A percentile compares a stretch with the other conserved stretches of the same genome.
Evolutionary conservation across 2,113 vertebrate genomes (phyloP).

Genomic region (Macquaria australasica): DNA sequence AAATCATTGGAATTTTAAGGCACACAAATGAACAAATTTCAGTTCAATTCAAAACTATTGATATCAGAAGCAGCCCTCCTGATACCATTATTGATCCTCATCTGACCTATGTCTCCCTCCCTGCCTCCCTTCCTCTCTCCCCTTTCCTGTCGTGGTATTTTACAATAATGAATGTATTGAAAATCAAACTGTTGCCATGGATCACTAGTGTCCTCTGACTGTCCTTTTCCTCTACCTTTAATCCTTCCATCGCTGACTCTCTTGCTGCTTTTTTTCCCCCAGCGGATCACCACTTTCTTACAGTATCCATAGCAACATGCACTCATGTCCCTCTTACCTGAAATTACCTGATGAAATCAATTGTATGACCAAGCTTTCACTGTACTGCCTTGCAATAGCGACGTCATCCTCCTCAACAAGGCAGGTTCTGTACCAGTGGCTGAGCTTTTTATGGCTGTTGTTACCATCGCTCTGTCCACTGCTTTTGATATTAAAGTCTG

Average conservation of each 20-base stretch:
- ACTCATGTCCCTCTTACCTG: neutral
- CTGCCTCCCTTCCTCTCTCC: neutral
- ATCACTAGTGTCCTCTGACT: neutral
- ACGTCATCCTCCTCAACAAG: neutral
- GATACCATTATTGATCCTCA: neutral
- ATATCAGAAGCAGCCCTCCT: neutral
- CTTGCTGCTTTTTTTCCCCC: neutral
- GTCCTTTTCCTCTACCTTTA: neutral
- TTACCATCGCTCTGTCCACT: neutral
- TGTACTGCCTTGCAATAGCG: neutral
- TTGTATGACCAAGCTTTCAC: neutral
- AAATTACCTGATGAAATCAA: conserved; percentile 5
- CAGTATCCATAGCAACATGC: conserved; percentile 41
- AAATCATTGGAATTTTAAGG: neutral
- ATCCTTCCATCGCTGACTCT: neutral
- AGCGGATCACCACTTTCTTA: conserved; percentile 2
- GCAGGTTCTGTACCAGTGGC: neutral
- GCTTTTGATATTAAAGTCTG: neutral
- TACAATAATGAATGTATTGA: neutral
- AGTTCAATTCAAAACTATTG: neutral
- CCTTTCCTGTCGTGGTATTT: neutral
- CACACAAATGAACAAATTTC: neutral
- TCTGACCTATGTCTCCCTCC: neutral
- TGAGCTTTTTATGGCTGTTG: neutral
- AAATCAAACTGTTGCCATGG: neutral